Percentiles rank a stretch among this genome's conserved stretches.
phyloP scores from a whole-genome alignment of 2,797 vertebrate genomes.

The Parauchenoglanis punctatus region DNA sequence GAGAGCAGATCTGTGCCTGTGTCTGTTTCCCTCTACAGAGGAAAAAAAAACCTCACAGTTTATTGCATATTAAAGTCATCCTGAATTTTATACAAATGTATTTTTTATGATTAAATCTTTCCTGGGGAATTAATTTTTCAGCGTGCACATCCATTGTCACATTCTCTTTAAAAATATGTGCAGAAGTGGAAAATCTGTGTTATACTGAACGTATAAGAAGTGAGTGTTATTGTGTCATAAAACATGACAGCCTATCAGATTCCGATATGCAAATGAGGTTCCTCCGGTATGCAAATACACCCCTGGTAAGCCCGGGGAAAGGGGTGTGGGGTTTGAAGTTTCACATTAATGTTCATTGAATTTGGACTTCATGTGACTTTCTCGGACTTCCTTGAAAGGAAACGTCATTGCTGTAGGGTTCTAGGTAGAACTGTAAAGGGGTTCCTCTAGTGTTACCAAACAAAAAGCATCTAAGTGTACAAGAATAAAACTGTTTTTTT shows the following conservation, averaged over 20 bases:
- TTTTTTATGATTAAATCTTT: constrained; percentile 22
- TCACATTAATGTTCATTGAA: not conserved
- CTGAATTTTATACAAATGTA: constrained; percentile 17
- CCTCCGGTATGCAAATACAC: not conserved
- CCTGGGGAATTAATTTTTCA: not conserved
- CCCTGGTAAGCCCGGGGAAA: not conserved
- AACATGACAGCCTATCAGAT: not conserved
- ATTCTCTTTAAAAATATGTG: not conserved
- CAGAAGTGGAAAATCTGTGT: not conserved
- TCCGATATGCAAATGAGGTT: constrained; percentile 17
- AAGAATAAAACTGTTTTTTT: not conserved
- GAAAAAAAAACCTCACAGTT: not conserved
- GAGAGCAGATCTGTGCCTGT: constrained; percentile 10
- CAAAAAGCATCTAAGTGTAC: not conserved
- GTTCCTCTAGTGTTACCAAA: not conserved
- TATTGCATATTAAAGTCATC: constrained; percentile 7
- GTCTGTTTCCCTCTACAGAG: constrained; percentile 16
- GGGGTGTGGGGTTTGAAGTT: not conserved
- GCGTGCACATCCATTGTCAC: not conserved
- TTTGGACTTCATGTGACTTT: not conserved
- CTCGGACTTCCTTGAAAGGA: not conserved
- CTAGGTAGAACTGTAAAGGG: not conserved
- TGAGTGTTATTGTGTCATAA: constrained; percentile 1
- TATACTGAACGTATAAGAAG: not conserved
- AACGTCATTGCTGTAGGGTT: not conserved